These are phyloP conservation scores for Andrena chrysosceles DNA, from an alignment of 2,888 invertebrate genomes.

Conservation along the genomic window DNA sequence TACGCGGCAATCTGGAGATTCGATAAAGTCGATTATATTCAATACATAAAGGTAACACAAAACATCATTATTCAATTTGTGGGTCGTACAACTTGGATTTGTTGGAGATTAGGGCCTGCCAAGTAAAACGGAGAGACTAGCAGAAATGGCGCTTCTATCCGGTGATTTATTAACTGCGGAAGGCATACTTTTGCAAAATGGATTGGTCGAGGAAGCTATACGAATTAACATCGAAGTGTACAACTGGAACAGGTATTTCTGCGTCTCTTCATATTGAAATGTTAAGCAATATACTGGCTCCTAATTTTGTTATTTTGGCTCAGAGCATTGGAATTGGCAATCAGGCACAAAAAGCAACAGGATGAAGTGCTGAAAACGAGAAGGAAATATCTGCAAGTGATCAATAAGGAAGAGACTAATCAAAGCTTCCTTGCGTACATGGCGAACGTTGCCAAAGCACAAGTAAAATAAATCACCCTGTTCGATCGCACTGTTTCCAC, in stretches of 20 bases:
- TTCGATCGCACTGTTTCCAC: slow-evolving; percentile 10
- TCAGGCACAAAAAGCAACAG: slow-evolving; percentile 90
- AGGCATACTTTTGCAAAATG: slow-evolving; percentile 89
- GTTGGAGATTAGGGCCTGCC: slow-evolving; percentile 84
- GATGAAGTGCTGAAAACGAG: slow-evolving; percentile 91
- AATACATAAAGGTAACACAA: slow-evolving; percentile 90
- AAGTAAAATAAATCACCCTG: slow-evolving; percentile 44
- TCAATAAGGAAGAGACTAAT: slow-evolving; percentile 87
- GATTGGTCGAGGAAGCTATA: slow-evolving; percentile 89
- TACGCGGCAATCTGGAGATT: slow-evolving; percentile 95
- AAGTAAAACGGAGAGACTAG: slow-evolving; percentile 87
- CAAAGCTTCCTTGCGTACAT: slow-evolving; percentile 83
- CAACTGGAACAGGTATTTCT: slow-evolving; percentile 90
- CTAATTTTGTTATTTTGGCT: background rate
- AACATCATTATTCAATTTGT: background rate
- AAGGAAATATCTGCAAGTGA: slow-evolving; percentile 87
- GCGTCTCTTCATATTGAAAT: background rate
- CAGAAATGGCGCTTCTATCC: slow-evolving; percentile 89
- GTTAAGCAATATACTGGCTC: slow-evolving; percentile 24
- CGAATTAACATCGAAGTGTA: slow-evolving; percentile 90
- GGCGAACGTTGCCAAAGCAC: slow-evolving; percentile 53
- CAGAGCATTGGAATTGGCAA: slow-evolving; percentile 91
- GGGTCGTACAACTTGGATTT: background rate
- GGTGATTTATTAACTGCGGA: slow-evolving; percentile 91
- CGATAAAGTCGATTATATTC: slow-evolving; percentile 94